Evolutionary conservation across 2,888 invertebrate genomes (phyloP), one percentile per base, ranked within the genome.

Genomic region (Tetrapedia diversipes): DNA sequence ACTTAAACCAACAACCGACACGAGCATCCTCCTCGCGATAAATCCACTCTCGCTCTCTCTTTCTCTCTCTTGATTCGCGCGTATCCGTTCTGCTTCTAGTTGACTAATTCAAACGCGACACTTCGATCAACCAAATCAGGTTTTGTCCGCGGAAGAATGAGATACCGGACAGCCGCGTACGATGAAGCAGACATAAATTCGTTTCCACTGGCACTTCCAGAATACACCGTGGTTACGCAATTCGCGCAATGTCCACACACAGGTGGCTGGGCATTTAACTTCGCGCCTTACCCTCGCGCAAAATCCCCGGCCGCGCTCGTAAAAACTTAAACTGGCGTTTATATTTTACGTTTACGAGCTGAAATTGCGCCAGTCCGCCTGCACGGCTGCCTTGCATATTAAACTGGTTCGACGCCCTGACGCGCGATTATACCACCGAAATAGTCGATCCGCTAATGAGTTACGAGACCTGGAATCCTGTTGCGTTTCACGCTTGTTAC

Each of bases 261-360:
- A 68, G 59, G 53, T 53, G 67, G 19, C 56, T 29, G 19, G 19
- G 39, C 61, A 43, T 57, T 77, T 54, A 64, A n/a, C n/a, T 34
- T 43, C 34, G 51, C 61, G 56, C 22, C 57, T 43, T 29, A 47
- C 53, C 27, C 22, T 49, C 65, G 43, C 43, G 54, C 64, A 27
- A 76, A 69, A 69, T 69, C 69, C 37, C 59, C 53, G 43, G 19
- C 8, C 27, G 11, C 60, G 80, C 57, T 76, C 80, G 71, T 80
- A 80, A 80, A 80, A 76, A 69, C 45, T 77, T 60, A 78, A n/a
- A 70, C 65, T n/a, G 64, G 43, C 80, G 71, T 72, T 80, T 80
- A 76, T 80, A 74, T 69, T 80, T 79, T 72, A 68, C 65, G 60
- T 76, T 79, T 76, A 80, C 80, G 71, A 80, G 64, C 61, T 65